A percentile compares a stretch with the other conserved stretches of the same genome.
Conservation (phyloP, 2,888 invertebrate species). For the Eudasyphora cyanicolor region DNA sequence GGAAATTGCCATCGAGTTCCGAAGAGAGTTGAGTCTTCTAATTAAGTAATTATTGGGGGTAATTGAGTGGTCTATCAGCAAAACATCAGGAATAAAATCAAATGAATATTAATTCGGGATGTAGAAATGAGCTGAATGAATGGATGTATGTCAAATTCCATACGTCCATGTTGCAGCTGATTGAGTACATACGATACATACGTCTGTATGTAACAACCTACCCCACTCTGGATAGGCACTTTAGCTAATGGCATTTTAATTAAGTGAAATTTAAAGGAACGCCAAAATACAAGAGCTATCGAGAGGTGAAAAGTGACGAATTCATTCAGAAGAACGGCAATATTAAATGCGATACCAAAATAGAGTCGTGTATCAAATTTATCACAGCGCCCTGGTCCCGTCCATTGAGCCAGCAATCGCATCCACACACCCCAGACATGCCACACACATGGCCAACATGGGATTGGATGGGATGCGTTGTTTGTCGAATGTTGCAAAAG, state of each 20-base stretch:
- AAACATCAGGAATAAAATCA: constrained; percentile 21
- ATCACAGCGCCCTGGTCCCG: constrained; percentile 18
- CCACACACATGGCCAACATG: constrained; percentile 32
- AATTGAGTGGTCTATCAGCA: constrained; percentile 33
- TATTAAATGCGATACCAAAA: constrained; percentile 13
- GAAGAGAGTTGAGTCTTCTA: constrained; percentile 20
- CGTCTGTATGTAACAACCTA: not conserved
- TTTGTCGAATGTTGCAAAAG: constrained; percentile 48
- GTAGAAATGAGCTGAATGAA: not conserved
- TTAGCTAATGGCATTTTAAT: constrained; percentile 49
- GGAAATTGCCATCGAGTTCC: constrained; percentile 35
- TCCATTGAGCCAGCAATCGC: not conserved
- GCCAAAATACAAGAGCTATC: not conserved
- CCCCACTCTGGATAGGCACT: not conserved
- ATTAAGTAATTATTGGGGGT: constrained; percentile 53
- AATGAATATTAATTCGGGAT: constrained; percentile 21
- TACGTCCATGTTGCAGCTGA: not conserved
- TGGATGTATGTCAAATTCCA: not conserved
- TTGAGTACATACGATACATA: too few species aligned
- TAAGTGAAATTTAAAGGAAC: constrained; percentile 17
- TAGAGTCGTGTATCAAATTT: constrained; percentile 38
- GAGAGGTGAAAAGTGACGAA: not conserved
- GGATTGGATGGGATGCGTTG: not conserved
- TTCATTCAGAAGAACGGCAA: constrained; percentile 37
- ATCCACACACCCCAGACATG: not conserved